These are phyloP conservation scores for Chionodraco myersi DNA, from an alignment of 2,113 vertebrate species.

Conservation along the genomic window DNA sequence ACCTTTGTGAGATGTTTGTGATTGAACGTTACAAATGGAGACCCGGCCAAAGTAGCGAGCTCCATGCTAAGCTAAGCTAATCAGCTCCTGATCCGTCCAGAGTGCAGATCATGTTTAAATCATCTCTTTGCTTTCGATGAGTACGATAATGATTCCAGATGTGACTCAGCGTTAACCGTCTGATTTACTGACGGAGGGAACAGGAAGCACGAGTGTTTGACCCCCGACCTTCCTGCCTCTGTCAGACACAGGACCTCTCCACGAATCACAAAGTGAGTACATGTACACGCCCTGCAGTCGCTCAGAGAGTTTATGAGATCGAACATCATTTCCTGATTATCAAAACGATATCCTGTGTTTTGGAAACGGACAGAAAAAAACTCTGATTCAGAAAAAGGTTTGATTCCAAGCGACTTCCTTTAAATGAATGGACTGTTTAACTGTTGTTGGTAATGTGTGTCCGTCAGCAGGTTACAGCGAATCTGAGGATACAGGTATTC, in stretches of 20 bases:
- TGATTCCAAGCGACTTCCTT: neutral
- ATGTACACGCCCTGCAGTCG: neutral
- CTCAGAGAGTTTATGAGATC: neutral
- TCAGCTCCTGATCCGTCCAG: neutral
- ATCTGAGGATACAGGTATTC: neutral
- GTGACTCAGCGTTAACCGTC: neutral
- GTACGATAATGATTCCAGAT: neutral
- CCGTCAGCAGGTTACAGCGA: no score
- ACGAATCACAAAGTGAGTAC: neutral
- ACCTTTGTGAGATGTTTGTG: no score
- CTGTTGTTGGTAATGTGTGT: no score
- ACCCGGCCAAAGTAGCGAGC: neutral
- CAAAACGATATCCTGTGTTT: neutral
- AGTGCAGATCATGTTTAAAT: no score
- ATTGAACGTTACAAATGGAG: neutral
- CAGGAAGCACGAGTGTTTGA: neutral
- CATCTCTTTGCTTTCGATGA: no score
- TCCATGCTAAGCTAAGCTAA: conserved; percentile 12
- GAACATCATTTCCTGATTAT: neutral
- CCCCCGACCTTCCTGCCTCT: conserved; percentile 1
- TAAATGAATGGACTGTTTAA: no score
- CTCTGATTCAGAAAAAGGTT: neutral
- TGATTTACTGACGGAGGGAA: neutral
- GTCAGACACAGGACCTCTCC: neutral
- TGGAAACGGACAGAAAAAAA: neutral